Evolutionary conservation across 1,140 invertebrate genomes (phyloP), one percentile per base, ranked within the genome.

Genomic region (Leucophenga varia): DNA sequence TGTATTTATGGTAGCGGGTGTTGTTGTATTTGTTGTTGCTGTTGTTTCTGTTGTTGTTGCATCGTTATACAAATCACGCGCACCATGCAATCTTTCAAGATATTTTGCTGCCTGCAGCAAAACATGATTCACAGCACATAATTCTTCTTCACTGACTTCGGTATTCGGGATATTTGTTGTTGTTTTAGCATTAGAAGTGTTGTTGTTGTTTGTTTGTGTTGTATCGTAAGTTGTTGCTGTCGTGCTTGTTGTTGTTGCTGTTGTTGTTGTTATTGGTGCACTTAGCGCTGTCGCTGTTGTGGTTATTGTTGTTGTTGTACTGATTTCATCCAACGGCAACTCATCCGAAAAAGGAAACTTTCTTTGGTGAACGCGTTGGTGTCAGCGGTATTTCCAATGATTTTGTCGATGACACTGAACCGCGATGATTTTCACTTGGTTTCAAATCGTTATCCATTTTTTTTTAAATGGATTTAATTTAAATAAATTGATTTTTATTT

Each of bases 291-390:
- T n/a, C n/a, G n/a, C n/a, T n/a, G 25, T 37, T 7, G 35, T n/a
- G 21, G 21, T n/a, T 8, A 3, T 14, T n/a, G 3, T 28, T 18
- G 30, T n/a, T n/a, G n/a, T n/a, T n/a, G n/a, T n/a, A n/a, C n/a
- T n/a, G 14, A 14, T 20, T 18, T 32, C 21, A 22, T 25, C 18
- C 6, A 28, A 34, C 12, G 69, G 69, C 41, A 71, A 50, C 34
- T 73, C 65, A 36, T 73, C 70, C 10, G 71, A 73, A 42, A n/a
- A 73, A 73, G 49, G 71, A 73, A 1, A 73, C 71, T 38, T 73
- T 73, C 39, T 73, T 73, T n/a, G 71, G 70, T 3, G 71, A 73
- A 7, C 71, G 60, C 44, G 71, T 60, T 6, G 71, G 71, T 8
- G 71, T 70, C 16, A 54, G 45, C 5, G 71, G 70, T 34, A 73